A percentile compares a stretch with the other conserved stretches of the same genome.
Conservation (phyloP, 1,140 invertebrate genomes). For the Conus betulinus region DNA sequence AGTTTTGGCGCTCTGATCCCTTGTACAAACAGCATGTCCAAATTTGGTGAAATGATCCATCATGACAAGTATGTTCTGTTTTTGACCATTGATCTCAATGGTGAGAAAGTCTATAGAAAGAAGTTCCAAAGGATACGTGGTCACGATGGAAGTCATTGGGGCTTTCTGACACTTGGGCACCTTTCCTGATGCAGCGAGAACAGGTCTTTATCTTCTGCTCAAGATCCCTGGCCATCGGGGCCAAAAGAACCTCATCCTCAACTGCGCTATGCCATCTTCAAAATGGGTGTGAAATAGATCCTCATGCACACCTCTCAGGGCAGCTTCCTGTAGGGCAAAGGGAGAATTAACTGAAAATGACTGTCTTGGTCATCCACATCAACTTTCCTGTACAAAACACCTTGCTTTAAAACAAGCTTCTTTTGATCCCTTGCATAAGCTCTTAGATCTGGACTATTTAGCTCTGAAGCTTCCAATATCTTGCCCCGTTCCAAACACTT, state of each 20-base stretch:
- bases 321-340: not conserved
- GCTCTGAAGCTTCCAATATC: not conserved
- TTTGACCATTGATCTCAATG: conserved; percentile 1
- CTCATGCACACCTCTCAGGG: conserved; percentile 19
- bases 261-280: not conserved
- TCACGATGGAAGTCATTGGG: not conserved
- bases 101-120: conserved; percentile 19
- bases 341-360: not conserved
- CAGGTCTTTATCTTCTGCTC: not conserved
- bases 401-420: not conserved
- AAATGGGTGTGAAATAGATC: conserved; percentile 19
- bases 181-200: not conserved
- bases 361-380: not conserved
- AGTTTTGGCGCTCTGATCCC: conserved; percentile 15
- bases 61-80: conserved; percentile 28
- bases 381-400: not conserved
- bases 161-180: not conserved
- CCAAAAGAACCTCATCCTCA: conserved; percentile 27
- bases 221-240: not conserved
- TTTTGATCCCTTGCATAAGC: not conserved
- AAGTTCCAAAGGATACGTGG: conserved; percentile 11
- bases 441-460: not conserved
- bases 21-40: not conserved
- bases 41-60: conserved; percentile 29
- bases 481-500: not conserved